Evolutionary conservation across 1,140 invertebrate genomes (phyloP), one percentile per base, ranked within the genome.

Genomic region (Eupeodes corollae): DNA sequence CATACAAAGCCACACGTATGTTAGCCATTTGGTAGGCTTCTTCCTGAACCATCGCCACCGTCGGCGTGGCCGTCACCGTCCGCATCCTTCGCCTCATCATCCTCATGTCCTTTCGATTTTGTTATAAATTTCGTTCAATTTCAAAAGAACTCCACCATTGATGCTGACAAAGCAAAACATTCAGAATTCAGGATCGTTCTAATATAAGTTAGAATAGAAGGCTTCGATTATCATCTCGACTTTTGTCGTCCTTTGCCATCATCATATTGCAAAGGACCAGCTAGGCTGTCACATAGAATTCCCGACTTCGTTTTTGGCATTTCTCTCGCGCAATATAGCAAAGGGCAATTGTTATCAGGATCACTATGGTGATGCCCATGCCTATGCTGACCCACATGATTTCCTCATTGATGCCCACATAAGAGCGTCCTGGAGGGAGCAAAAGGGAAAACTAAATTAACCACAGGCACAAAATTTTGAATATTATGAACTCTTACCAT

Each of bases 341-440:
- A 2, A 88, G 69, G 1, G 84, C 85, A 50, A 87, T 83, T 1
- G 80, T 83, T 58, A 88, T 88, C 3, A 88, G 73, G 0, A 88
- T 73, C 1, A 79, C 82, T 47, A 88, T 88, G n/a, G 82, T 82
- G 42, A 86, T 82, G 5, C 83, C 83, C 84, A 88, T 87, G 16
- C 83, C 83, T 56, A 88, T 84, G 68, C 83, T 86, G 54, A 86
- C 83, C 84, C 84, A 88, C 56, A 87, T 87, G 52, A 88, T 87
- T 62, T 86, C 84, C 67, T 88, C 85, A 66, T 88, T 88, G 61
- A 88, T 84, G 19, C 84, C 84, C 55, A 81, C 83, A 51, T 82
- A 80, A 15, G 80, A 83, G 50, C 81, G 79, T 16, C 81, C 82
- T 84, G 69, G n/a, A 72, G 70, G 41, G n/a, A 21, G 3, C 44